phyloP scores from a whole-genome alignment of 2,888 invertebrate species.

The Tipula vernalis region DNA sequence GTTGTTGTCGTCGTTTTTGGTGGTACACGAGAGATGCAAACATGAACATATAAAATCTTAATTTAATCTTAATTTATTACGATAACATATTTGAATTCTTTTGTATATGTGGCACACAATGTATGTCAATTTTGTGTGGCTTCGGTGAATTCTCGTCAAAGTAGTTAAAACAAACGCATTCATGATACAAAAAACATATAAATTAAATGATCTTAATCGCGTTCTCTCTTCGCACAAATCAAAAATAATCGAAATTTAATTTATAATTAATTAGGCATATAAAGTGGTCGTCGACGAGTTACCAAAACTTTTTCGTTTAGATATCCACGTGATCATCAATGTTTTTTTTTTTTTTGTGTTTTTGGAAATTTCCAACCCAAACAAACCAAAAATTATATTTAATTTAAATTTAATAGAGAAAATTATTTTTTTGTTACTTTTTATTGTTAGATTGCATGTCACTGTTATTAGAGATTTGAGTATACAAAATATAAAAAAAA shows the following conservation, averaged over 20 bases:
- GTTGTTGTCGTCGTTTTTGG: not conserved
- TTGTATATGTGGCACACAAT: not conserved
- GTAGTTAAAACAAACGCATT: not conserved
- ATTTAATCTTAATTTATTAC: not conserved
- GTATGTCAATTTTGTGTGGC: not conserved
- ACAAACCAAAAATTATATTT: not conserved
- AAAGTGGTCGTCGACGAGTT: not conserved
- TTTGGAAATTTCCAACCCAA: not conserved
- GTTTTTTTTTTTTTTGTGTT: not conserved
- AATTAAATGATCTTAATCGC: not conserved
- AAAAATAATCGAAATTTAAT: not conserved
- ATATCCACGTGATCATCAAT: not conserved
- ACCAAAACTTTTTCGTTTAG: not conserved
- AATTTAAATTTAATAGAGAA: conserved; percentile 4
- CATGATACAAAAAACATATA: not conserved
- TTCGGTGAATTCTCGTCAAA: not conserved
- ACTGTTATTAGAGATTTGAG: not conserved
- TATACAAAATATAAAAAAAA: not conserved
- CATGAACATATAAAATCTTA: not conserved
- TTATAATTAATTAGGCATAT: not conserved
- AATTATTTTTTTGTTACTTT: not conserved
- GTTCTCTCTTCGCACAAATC: not conserved
- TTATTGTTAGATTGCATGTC: conserved; percentile 4
- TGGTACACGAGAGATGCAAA: not conserved
- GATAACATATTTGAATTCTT: not conserved